Conservation (phyloP, 2,797 vertebrate species). For the Cryptoblepharus egeriae region DNA sequence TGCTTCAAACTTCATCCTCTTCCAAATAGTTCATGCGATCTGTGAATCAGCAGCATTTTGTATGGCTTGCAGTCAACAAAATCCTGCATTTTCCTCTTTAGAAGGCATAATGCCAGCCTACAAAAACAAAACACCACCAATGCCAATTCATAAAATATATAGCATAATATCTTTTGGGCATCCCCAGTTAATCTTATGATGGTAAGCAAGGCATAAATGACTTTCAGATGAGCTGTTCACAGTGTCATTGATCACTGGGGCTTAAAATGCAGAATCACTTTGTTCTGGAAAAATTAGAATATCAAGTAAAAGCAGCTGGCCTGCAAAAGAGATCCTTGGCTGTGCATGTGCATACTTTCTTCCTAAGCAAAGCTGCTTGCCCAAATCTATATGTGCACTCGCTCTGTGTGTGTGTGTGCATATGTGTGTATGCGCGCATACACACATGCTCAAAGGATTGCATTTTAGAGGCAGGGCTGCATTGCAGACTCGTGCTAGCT, state of each 20-base stretch:
- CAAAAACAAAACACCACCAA: slow-evolving; percentile 43
- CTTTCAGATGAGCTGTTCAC: slow-evolving; percentile 40
- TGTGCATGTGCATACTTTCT: slow-evolving; percentile 28
- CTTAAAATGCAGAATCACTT: slow-evolving; percentile 49
- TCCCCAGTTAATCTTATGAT: slow-evolving; percentile 48
- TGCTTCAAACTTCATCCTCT: slow-evolving; percentile 39
- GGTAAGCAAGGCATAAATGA: slow-evolving; percentile 38
- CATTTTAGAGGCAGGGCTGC: background rate
- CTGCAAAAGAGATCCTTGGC: slow-evolving; percentile 22
- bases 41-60: slow-evolving; percentile 50
- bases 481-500: background rate
- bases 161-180: slow-evolving; percentile 48
- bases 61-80: slow-evolving; percentile 42
- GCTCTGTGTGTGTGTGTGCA: background rate
- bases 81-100: slow-evolving; percentile 45
- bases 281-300: slow-evolving; percentile 16
- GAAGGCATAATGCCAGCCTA: slow-evolving; percentile 40
- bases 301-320: slow-evolving; percentile 42
- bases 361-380: slow-evolving; percentile 5
- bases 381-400: background rate
- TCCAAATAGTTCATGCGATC: slow-evolving; percentile 35
- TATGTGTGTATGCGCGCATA: too few species aligned
- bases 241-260: background rate
- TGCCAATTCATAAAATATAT: slow-evolving; percentile 36
- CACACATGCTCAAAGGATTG: slow-evolving; percentile 10